These are phyloP conservation scores for Mus musculus DNA, from an alignment of 2,113 vertebrate genomes.

Conservation along the genomic window GRCm39 chr1:177523001-177523500, in stretches of 20 bases:
- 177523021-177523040: background rate
- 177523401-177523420: background rate
- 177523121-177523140: background rate
- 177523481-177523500: background rate
- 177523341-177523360: background rate
- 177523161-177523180: background rate
- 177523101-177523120: too few species aligned
- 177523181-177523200: background rate
- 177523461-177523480: background rate
- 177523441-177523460: background rate
- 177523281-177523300: background rate
- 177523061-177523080: background rate
- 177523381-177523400: background rate
- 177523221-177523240: conserved; percentile 13
- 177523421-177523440: background rate
- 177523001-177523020: background rate
- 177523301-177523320: background rate
- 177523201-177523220: background rate
- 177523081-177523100: background rate
- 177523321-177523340: background rate
- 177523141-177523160: background rate
- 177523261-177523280: background rate
- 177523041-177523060: background rate
- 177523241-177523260: background rate
- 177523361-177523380: background rate